These are phyloP conservation scores for Clitarchus hookeri DNA, from an alignment of 2,888 invertebrate species.

Conservation along the genomic window DNA sequence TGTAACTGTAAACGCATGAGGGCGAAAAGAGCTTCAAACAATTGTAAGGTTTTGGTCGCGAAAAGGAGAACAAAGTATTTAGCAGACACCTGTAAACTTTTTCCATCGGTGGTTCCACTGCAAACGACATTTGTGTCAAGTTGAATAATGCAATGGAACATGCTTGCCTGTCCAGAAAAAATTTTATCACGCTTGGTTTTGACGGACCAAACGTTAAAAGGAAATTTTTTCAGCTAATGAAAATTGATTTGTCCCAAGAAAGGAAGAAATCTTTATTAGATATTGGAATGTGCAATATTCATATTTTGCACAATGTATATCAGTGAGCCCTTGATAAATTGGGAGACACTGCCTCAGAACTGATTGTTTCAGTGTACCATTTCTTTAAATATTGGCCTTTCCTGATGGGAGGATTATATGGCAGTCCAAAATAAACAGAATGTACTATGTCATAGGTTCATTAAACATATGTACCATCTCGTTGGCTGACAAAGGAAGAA, in stretches of 20 bases:
- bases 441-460: neutral
- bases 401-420: neutral
- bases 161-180: slow-evolving; percentile 9
- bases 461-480: neutral
- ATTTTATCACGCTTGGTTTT: neutral
- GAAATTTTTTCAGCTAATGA: neutral
- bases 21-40: neutral
- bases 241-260: neutral
- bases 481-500: neutral
- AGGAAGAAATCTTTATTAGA: neutral
- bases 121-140: neutral
- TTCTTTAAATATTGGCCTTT: neutral
- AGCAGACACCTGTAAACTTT: neutral
- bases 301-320: no score
- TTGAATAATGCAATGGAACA: neutral
- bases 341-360: neutral
- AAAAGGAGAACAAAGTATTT: neutral
- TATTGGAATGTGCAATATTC: neutral
- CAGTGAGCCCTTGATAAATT: neutral
- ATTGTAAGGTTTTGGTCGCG: neutral
- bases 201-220: neutral
- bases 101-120: neutral
- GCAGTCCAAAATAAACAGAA: neutral
- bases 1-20: neutral
- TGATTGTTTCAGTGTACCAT: neutral